These are phyloP conservation scores for Petaurus breviceps DNA, from an alignment of 2,113 vertebrate species.

Conservation along the genomic window DNA sequence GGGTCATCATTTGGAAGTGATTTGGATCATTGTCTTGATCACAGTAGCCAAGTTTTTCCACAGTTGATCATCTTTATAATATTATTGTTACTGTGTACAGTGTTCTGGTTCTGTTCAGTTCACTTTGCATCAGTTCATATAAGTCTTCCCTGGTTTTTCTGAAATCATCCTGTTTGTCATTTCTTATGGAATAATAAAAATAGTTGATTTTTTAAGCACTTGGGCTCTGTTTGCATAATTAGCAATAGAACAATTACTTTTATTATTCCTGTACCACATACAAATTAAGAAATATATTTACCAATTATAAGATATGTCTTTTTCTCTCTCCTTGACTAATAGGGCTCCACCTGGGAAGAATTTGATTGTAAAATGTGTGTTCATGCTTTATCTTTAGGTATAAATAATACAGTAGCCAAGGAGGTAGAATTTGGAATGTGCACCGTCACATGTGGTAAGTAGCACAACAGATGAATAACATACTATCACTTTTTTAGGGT, in stretches of 20 bases:
- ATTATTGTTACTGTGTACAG: background rate
- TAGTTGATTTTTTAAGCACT: background rate
- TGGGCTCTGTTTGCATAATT: slow-evolving; percentile 47
- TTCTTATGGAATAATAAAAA: background rate
- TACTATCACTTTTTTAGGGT: slow-evolving; percentile 52
- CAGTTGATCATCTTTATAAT: background rate
- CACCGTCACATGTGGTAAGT: slow-evolving; percentile 83
- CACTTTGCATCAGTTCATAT: background rate
- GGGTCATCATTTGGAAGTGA: background rate
- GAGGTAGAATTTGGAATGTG: slow-evolving; percentile 80
- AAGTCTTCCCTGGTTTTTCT: background rate
- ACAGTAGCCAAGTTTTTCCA: background rate
- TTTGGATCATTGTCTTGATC: background rate
- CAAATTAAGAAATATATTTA: slow-evolving; percentile 38
- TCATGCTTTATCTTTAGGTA: slow-evolving; percentile 75
- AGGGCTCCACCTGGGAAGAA: slow-evolving; percentile 29
- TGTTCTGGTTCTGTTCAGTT: background rate
- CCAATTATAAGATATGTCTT: slow-evolving; percentile 13
- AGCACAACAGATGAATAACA: slow-evolving; percentile 70
- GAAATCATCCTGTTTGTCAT: background rate
- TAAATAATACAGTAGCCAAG: slow-evolving; percentile 58
- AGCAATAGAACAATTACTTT: slow-evolving; percentile 6
- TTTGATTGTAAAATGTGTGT: slow-evolving; percentile 66
- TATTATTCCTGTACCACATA: slow-evolving; percentile 42
- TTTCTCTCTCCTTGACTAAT: slow-evolving; percentile 15